phyloP scores from a whole-genome alignment of 2,888 invertebrate genomes.

The Phlogophora meticulosa region DNA sequence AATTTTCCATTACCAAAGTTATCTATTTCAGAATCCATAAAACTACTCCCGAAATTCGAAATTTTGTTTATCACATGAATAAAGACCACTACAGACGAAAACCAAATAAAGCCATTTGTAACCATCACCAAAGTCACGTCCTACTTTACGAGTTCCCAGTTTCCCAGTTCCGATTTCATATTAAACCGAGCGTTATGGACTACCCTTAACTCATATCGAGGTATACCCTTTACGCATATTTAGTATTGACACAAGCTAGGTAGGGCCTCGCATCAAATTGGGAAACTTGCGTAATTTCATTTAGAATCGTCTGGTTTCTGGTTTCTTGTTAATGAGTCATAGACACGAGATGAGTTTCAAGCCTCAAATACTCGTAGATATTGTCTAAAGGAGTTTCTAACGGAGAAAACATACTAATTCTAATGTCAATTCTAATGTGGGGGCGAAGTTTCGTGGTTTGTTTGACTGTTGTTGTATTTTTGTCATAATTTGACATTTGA shows the following conservation, averaged over 20 bases:
- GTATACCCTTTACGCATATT: conserved; percentile 13
- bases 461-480: too few relatives aligned
- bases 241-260: conserved; percentile 20
- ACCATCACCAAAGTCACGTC: conserved; percentile 24
- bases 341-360: not conserved
- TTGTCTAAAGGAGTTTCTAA: not conserved
- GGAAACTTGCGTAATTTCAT: conserved; percentile 41
- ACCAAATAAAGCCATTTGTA: conserved; percentile 35
- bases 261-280: conserved; percentile 18
- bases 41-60: too few relatives aligned
- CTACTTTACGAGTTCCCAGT: conserved; percentile 31
- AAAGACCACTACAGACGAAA: too few relatives aligned
- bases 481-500: too few relatives aligned
- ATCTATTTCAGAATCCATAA: too few relatives aligned
- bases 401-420: too few relatives aligned
- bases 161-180: conserved; percentile 37
- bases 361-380: not conserved
- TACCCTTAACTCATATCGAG: not conserved
- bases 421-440: too few relatives aligned
- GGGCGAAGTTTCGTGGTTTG: too few relatives aligned
- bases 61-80: too few relatives aligned
- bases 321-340: not conserved
- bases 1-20: too few relatives aligned
- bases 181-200: conserved; percentile 21
- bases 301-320: conserved; percentile 10